Conservation (phyloP, 2,888 invertebrate species). For the Thelaira solivaga region DNA sequence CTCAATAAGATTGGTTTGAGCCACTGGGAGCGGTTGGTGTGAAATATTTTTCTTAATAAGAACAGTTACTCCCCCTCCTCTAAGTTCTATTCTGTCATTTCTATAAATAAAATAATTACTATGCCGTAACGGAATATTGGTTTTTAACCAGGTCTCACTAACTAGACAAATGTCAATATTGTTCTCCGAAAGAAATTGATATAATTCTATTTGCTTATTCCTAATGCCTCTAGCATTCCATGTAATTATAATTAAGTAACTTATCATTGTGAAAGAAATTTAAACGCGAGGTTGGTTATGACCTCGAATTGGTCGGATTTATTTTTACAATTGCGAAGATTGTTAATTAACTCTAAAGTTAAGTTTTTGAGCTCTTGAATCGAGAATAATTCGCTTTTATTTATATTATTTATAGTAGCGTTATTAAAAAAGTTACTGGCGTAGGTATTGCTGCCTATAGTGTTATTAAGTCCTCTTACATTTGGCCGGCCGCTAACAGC, state of each 20-base stretch:
- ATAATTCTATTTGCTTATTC: neutral
- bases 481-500: too few species aligned
- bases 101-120: neutral
- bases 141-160: neutral
- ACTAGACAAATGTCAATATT: neutral
- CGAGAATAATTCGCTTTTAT: too few species aligned
- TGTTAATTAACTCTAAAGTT: neutral
- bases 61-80: neutral
- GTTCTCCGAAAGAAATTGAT: neutral
- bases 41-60: neutral
- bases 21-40: neutral
- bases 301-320: neutral
- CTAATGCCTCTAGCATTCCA: neutral
- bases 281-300: neutral
- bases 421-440: neutral
- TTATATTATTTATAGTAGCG: neutral
- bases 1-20: neutral
- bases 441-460: neutral
- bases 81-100: neutral
- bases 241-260: neutral
- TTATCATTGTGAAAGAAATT: neutral
- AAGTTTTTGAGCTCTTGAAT: neutral
- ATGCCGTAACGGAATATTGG: neutral
- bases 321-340: neutral
- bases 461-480: too few species aligned